Evolutionary conservation across 2,113 vertebrate genomes (phyloP).

Genomic region (Pluvialis apricaria): DNA sequence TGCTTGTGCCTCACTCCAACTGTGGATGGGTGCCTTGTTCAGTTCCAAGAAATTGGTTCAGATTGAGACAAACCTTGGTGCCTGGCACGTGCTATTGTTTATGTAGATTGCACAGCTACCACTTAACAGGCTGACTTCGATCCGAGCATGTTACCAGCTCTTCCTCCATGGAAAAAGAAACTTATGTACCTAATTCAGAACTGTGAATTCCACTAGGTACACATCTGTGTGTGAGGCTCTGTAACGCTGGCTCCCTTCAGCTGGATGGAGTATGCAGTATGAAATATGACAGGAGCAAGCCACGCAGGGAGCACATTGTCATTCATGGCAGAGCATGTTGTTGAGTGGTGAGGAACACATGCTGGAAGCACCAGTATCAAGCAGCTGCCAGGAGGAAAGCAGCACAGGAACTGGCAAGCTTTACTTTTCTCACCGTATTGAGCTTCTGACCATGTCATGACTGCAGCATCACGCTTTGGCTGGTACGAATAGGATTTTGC

Average conservation of each 20-base stretch:
- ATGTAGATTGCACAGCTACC: neutral
- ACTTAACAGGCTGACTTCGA: neutral
- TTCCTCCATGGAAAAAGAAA: neutral
- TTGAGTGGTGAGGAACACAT: neutral
- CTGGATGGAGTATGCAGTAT: neutral
- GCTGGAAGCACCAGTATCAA: neutral
- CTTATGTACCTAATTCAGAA: neutral
- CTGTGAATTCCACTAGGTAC: neutral
- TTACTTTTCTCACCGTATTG: neutral
- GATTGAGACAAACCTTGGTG: neutral
- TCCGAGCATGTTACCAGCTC: fast-evolving
- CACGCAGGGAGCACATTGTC: fast-evolving
- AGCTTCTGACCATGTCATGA: neutral
- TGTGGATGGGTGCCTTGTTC: no score
- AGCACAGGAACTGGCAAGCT: neutral
- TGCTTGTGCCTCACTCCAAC: neutral
- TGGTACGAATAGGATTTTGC: neutral
- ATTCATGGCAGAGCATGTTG: neutral
- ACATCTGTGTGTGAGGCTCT: fast-evolving
- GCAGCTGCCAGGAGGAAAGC: neutral
- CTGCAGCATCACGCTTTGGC: no score
- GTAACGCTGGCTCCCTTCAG: fast-evolving
- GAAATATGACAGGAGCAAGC: fast-evolving
- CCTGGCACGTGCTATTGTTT: no score
- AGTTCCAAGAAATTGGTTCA: neutral